Conservation (phyloP, 2,888 invertebrate species). For the Scaptomyza polygonia region DNA sequence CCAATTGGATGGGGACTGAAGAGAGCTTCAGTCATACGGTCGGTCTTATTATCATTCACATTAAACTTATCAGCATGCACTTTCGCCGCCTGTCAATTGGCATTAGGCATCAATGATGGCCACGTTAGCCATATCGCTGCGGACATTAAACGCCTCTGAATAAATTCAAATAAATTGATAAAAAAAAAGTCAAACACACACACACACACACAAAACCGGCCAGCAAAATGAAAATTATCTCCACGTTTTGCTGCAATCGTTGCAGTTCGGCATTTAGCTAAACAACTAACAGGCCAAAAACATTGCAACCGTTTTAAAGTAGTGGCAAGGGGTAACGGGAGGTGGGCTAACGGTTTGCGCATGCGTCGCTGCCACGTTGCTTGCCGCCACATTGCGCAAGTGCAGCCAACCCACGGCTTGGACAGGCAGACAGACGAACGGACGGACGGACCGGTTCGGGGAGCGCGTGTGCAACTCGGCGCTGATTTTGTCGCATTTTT, state of each 20-base stretch:
- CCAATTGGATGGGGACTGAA: conserved; percentile 51
- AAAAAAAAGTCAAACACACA: conserved; percentile 27
- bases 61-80: conserved; percentile 58
- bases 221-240: conserved; percentile 67
- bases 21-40: background rate
- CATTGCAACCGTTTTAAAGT: conserved; percentile 60
- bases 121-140: conserved; percentile 37
- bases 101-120: conserved; percentile 68
- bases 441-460: conserved; percentile 27
- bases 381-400: conserved; percentile 73
- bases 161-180: conserved; percentile 80
- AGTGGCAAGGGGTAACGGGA: background rate
- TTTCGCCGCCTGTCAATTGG: conserved; percentile 69
- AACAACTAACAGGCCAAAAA: conserved; percentile 74
- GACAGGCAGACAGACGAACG: conserved; percentile 7
- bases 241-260: conserved; percentile 71
- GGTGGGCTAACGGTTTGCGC: conserved; percentile 24
- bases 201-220: conserved; percentile 26
- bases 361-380: conserved; percentile 56
- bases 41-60: conserved; percentile 21
- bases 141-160: conserved; percentile 78
- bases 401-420: conserved; percentile 51
- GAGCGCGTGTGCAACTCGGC: conserved; percentile 69
- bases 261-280: conserved; percentile 67
- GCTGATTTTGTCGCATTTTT: conserved; percentile 77